Evolutionary conservation across 1,140 invertebrate genomes (phyloP), one percentile per base, ranked within the genome.

Genomic region (Drosophila pectinifera): DNA sequence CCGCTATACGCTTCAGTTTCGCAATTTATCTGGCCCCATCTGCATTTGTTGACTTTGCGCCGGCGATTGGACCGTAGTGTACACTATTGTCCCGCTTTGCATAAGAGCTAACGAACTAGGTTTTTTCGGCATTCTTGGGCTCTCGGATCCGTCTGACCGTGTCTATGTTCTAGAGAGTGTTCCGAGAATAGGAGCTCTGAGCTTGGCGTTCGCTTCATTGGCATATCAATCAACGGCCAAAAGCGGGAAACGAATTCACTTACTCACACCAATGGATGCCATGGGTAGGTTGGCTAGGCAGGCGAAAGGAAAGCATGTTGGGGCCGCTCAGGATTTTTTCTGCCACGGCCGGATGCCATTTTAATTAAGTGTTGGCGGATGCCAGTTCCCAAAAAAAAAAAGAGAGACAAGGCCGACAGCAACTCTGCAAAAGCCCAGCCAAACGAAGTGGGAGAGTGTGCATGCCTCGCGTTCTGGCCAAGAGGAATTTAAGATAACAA

Each of bases 21-120:
- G 79, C 72, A 83, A 89, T 88, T 88, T 88, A 88, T 83, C 76
- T 80, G 73, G 67, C 58, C 55, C 74, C 67, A 89, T 88, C 83
- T 89, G 83, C 84, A 89, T 80, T 80, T 80, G 83, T 89, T 86
- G 84, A 88, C 81, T 88, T 82, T 86, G 57, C 61, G 75, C 83
- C 78, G 49, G 56, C 64, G 74, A 74, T 62, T 78, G 63, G 39
- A 67, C 82, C 63, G 64, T 69, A 72, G 73, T 88, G 70, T 82
- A 65, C 81, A 76, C 82, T 81, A 81, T 88, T 82, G 74, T 82
- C 74, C 78, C 55, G 83, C 74, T 85, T 85, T 88, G 83, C 83
- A 88, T 88, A 85, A 82, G 67, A 86, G 78, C 79, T 88, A 88
- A 86, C 82, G 79, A 86, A 88, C 82, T 85, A 86, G 73, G 75